Evolutionary conservation across 30 jellyfish, hydroid and myxozoan species (phyloP), one percentile per base, ranked within the genome.

Genomic region (Chironex yamaguchii): DNA sequence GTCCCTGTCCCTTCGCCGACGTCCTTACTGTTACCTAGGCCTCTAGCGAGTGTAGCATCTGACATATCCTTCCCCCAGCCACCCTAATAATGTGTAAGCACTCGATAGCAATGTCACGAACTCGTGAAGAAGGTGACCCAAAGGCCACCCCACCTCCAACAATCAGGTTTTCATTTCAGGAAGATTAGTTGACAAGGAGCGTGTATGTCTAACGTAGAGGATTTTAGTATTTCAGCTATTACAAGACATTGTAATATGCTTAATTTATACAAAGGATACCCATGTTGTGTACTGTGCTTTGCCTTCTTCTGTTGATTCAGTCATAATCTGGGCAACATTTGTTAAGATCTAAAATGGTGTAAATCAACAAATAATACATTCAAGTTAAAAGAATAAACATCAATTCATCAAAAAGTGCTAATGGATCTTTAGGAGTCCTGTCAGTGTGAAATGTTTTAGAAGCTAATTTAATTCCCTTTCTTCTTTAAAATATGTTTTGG

Each of bases 181-280:
- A 48, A 48, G n/a, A 48, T n/a, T 12, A 48, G n/a, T 12, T 48
- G n/a, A 48, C 13, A 48, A 13, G n/a, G n/a, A 48, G n/a, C 13
- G n/a, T 12, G n/a, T 12, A 48, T 12, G n/a, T 12, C 13, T 12
- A n/a, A 48, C n/a, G 13, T 48, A 12, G n/a, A 48, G 13, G n/a
- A 12, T 48, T 12, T 12, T 48, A n/a, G n/a, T 48, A 48, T 13
- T 13, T 48, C 1, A 22, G 69, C 69, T 22, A 6, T 52, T 29
- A 22, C 69, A 52, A 52, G 69, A 52, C 23, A 48, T n/a, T n/a
- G n/a, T n/a, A n/a, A n/a, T n/a, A n/a, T n/a, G n/a, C n/a, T n/a
- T n/a, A n/a, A n/a, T n/a, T n/a, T n/a, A n/a, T n/a, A n/a, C n/a
- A 95, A 85, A 95, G 96, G 99, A 95, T 95, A 95, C 90, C 97